Conservation (phyloP, 2,888 invertebrate species). For the Furcula furcula region DNA sequence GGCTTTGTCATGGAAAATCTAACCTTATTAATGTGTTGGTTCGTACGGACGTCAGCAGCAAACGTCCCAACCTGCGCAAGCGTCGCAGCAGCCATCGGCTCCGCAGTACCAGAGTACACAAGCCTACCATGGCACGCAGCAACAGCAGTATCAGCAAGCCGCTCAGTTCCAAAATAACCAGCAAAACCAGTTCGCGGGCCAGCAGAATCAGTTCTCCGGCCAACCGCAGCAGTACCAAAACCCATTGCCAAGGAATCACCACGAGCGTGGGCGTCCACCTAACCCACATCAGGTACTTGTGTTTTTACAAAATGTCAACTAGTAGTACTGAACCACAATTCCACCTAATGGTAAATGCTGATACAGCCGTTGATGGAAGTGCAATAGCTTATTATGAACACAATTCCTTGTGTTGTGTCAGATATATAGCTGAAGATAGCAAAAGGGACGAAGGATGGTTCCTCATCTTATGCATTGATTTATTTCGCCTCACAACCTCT, state of each 20-base stretch:
- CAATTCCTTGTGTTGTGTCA: no score
- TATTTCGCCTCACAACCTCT: no score
- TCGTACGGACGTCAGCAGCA: slow-evolving; percentile 83
- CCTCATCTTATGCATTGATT: no score
- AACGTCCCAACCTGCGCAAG: slow-evolving; percentile 80
- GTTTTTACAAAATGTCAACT: no score
- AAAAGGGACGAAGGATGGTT: no score
- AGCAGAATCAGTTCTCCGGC: slow-evolving; percentile 61
- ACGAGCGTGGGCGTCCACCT: slow-evolving; percentile 77
- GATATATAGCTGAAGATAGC: no score
- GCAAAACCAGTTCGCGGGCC: slow-evolving; percentile 59
- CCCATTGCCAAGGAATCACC: slow-evolving; percentile 77
- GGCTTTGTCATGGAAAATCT: slow-evolving; percentile 80
- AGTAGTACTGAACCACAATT: no score
- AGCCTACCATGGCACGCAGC: slow-evolving; percentile 81
- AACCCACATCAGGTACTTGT: slow-evolving; percentile 68
- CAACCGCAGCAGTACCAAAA: slow-evolving; percentile 71
- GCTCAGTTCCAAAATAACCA: slow-evolving; percentile 78
- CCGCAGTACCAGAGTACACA: slow-evolving; percentile 78
- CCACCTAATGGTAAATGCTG: no score
- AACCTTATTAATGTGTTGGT: slow-evolving; percentile 83
- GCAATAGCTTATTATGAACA: no score
- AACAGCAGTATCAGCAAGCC: slow-evolving; percentile 76
- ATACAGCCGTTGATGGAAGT: no score
- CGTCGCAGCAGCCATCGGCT: slow-evolving; percentile 78